Evolutionary conservation across 2,888 invertebrate genomes (phyloP).

Genomic region (Smittia sp.): DNA sequence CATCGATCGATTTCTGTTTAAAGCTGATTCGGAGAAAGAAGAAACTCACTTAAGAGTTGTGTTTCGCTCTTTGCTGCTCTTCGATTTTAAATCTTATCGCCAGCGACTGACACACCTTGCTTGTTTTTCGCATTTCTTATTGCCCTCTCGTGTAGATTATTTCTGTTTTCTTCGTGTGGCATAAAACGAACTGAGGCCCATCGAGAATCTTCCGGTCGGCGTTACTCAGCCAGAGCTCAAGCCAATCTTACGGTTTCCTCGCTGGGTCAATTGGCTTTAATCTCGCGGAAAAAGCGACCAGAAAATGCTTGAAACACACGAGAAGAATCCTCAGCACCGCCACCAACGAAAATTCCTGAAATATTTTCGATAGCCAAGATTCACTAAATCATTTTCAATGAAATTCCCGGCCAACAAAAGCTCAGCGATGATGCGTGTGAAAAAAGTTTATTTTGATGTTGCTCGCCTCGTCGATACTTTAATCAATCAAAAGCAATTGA

Average conservation of each 20-base stretch:
- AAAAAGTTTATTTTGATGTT: conserved; percentile 7
- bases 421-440: conserved; percentile 18
- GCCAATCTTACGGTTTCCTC: too few relatives aligned
- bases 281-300: background rate
- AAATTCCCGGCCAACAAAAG: background rate
- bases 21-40: conserved; percentile 3
- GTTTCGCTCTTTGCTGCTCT: background rate
- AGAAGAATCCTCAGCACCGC: background rate
- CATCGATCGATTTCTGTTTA: conserved; percentile 25
- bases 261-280: background rate
- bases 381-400: background rate
- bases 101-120: conserved; percentile 37
- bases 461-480: conserved; percentile 14
- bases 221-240: background rate
- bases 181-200: background rate
- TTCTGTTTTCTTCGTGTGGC: background rate
- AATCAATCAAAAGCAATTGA: conserved; percentile 31
- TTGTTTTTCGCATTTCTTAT: conserved; percentile 37
- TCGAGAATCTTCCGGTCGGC: background rate
- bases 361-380: conserved; percentile 3
- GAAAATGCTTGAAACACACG: conserved; percentile 8
- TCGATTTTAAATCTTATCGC: conserved; percentile 39
- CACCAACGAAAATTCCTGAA: conserved; percentile 24
- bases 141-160: conserved; percentile 14
- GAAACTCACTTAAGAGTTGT: conserved; percentile 22